Evolutionary conservation across 2,888 invertebrate genomes (phyloP), one percentile per base, ranked within the genome.

Genomic region (Melanostoma mellinum): DNA sequence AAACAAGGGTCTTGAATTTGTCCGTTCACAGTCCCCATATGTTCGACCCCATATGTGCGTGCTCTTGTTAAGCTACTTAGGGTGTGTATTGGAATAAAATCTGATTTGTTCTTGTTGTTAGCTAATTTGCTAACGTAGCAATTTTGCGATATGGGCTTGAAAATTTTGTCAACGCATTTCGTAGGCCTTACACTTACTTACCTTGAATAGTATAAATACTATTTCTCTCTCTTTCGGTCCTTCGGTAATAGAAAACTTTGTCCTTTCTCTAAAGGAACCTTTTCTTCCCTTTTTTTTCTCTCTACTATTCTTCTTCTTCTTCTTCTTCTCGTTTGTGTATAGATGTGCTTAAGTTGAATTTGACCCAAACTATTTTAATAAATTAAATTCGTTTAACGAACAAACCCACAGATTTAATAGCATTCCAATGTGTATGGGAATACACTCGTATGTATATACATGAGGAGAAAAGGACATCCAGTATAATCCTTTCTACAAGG

Each of bases 51-150:
- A 63, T 63, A 63, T 63, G 63, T 63, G 63, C 48, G 63, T 63
- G 63, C 20, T 20, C 20, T 20, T 20, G 20, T 50, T 63, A 50
- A 63, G 63, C 63, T 63, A 38, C 4, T 38, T 63, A 32, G 50
- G 38, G 40, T 81, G 50, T 42, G 33, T 38, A 6, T 46, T 56
- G 33, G 20, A 46, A 71, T 76, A 20, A 36, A 71, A 75, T 76
- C 80, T 30, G 81, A 81, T 81, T 72, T 81, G 60, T 68, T 61
- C 71, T 76, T 76, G 80, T 76, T 72, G 36, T 36, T 35, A 52
- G 55, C 81, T 81, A 81, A 81, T 81, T 81, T 81, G 77, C 77
- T 72, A 76, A 72, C 76, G 61, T 76, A 55, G 71, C 67, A 76
- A 76, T 76, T 76, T 76, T 50, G 72, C 44, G 55, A 61, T 42